Evolutionary conservation across 2,113 vertebrate genomes (phyloP).

Genomic region (Ctenodactylus gundi): DNA sequence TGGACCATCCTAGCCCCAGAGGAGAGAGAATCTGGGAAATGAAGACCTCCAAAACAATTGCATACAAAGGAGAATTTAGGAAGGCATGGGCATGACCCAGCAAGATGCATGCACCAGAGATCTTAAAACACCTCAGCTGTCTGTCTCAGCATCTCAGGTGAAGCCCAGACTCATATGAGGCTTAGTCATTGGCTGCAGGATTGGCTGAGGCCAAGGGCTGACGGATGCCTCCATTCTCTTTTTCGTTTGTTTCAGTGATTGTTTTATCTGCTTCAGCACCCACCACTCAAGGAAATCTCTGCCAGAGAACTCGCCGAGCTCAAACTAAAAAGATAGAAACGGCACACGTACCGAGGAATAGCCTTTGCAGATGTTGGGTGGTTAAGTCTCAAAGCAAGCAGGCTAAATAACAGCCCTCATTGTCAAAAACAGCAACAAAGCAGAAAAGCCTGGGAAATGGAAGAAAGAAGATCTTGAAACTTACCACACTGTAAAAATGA

Average conservation of each 20-base stretch:
- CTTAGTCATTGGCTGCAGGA: not conserved
- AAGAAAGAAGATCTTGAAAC: not conserved
- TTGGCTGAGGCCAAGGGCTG: not conserved
- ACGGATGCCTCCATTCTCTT: not conserved
- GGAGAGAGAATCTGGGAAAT: not conserved
- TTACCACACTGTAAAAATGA: not conserved
- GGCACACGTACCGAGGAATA: not conserved
- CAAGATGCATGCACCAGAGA: not conserved
- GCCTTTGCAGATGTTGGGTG: not conserved
- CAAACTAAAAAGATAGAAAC: not conserved
- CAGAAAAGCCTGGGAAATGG: not conserved
- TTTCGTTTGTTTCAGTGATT: not conserved
- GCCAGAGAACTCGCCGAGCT: not conserved
- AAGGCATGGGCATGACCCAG: not conserved
- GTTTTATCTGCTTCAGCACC: not conserved
- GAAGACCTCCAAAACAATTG: not conserved
- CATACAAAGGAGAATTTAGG: not conserved
- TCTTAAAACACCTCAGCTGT: not conserved
- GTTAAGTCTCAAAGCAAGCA: not conserved
- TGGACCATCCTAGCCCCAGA: not conserved
- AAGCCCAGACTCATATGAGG: not conserved
- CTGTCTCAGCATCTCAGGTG: not conserved
- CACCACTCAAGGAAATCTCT: not conserved
- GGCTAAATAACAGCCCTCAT: not conserved
- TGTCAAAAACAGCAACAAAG: not conserved